These are phyloP conservation scores for Eupithecia abbreviata DNA, from an alignment of 2,888 invertebrate species.

Conservation along the genomic window DNA sequence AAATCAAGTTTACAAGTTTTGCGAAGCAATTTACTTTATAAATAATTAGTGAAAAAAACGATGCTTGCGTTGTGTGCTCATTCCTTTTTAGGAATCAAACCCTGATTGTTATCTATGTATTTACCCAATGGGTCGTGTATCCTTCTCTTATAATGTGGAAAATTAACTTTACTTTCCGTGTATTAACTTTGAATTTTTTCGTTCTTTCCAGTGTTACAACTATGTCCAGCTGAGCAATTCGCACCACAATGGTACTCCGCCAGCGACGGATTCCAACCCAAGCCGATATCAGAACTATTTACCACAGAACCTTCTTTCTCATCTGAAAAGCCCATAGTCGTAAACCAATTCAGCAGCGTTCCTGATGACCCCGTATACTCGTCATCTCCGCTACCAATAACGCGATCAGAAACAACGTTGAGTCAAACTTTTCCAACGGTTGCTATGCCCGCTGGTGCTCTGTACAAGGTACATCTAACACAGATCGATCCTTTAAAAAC, in stretches of 20 bases:
- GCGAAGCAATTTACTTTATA: constrained; percentile 12
- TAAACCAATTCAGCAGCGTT: constrained; percentile 41
- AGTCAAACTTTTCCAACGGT: constrained; percentile 22
- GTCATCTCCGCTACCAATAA: constrained; percentile 47
- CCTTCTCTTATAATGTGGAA: background rate
- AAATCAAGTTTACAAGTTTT: constrained; percentile 22
- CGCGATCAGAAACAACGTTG: constrained; percentile 11
- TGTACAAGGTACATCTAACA: constrained; percentile 24
- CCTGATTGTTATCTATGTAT: background rate
- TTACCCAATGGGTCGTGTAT: background rate
- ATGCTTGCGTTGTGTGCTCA: background rate
- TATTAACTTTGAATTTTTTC: background rate
- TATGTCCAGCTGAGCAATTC: constrained; percentile 71
- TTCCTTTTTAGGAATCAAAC: background rate
- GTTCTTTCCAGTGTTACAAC: constrained; percentile 74
- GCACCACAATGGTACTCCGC: constrained; percentile 74
- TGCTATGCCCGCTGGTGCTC: constrained; percentile 37
- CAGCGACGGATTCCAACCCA: constrained; percentile 71
- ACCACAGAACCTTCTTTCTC: constrained; percentile 65
- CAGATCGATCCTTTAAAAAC: constrained; percentile 15
- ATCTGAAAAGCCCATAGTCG: constrained; percentile 61
- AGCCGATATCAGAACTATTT: constrained; percentile 73
- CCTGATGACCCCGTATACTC: constrained; percentile 43
- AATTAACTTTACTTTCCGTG: background rate
- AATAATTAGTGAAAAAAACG: background rate